These are phyloP conservation scores for Oxyteleia sp. DNA, from an alignment of 2,888 invertebrate species.

Conservation along the genomic window DNA sequence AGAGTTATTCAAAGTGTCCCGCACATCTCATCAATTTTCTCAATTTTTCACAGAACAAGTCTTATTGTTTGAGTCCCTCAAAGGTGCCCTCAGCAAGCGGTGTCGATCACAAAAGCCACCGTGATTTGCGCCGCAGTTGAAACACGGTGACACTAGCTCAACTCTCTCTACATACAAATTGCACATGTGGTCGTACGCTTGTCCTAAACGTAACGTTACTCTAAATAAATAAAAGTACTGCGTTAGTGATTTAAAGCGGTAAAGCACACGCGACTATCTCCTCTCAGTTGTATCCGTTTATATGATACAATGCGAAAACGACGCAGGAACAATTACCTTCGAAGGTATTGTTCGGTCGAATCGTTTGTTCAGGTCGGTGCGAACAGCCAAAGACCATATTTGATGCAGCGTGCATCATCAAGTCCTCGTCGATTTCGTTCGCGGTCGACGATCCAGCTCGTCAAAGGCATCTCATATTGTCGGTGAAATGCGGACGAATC, in stretches of 20 bases:
- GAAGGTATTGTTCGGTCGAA: constrained; percentile 43
- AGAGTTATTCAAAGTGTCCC: background rate
- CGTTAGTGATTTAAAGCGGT: constrained; percentile 83
- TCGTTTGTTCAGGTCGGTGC: constrained; percentile 51
- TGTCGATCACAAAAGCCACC: constrained; percentile 71
- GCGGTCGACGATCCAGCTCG: constrained; percentile 73
- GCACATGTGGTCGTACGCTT: constrained; percentile 47
- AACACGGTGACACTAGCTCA: constrained; percentile 28
- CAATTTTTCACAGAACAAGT: background rate
- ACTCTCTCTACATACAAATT: constrained; percentile 2
- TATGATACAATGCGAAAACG: constrained; percentile 79
- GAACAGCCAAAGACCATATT: constrained; percentile 53
- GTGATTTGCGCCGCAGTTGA: constrained; percentile 61
- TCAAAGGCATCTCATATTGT: constrained; percentile 29
- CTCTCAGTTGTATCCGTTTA: constrained; percentile 79
- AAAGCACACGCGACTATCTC: constrained; percentile 83
- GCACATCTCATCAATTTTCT: background rate
- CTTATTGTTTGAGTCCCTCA: background rate
- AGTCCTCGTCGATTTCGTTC: constrained; percentile 65
- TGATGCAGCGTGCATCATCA: constrained; percentile 68
- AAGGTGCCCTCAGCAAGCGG: constrained; percentile 39
- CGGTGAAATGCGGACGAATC: constrained; percentile 25
- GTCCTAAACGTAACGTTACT: constrained; percentile 45
- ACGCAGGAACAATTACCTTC: constrained; percentile 62
- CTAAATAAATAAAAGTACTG: constrained; percentile 75